Conservation (phyloP, 2,113 vertebrate species). For the Odocoileus virginianus region DNA sequence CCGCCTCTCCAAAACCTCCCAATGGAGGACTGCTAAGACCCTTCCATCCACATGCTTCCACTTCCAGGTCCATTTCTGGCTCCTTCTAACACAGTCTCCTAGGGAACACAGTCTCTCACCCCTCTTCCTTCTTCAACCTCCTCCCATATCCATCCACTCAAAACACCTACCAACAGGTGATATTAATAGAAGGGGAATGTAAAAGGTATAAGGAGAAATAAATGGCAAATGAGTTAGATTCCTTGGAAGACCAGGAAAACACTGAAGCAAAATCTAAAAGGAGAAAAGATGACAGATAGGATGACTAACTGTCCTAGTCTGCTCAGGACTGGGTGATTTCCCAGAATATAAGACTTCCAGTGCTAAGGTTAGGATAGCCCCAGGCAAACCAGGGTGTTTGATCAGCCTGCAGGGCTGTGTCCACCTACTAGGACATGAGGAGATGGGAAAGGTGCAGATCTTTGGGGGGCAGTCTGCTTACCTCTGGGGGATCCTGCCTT, state of each 20-base stretch:
- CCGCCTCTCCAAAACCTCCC: not conserved
- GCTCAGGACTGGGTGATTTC: not conserved
- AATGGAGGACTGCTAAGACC: not conserved
- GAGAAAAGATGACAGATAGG: not conserved
- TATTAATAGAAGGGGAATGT: not conserved
- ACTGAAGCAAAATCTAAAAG: not conserved
- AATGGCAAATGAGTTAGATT: not conserved
- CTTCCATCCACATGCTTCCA: not conserved
- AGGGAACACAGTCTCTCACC: not conserved
- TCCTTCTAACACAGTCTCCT: not conserved
- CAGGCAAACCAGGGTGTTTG: not conserved
- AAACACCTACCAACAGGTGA: not conserved
- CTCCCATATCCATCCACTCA: not conserved
- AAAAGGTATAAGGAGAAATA: not conserved
- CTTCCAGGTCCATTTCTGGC: not conserved
- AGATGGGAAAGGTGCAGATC: not conserved
- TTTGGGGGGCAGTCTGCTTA: not conserved
- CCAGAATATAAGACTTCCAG: not conserved
- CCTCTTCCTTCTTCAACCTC: not conserved
- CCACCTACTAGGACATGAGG: not conserved
- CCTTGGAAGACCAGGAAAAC: not conserved
- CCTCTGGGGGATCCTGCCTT: constrained; percentile 19
- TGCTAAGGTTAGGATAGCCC: not conserved
- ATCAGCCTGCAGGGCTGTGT: not conserved
- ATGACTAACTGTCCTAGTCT: not conserved